Evolutionary conservation across 2,113 vertebrate genomes (phyloP), one percentile per base, ranked within the genome.

Genomic region (Cephalopterus ornatus): DNA sequence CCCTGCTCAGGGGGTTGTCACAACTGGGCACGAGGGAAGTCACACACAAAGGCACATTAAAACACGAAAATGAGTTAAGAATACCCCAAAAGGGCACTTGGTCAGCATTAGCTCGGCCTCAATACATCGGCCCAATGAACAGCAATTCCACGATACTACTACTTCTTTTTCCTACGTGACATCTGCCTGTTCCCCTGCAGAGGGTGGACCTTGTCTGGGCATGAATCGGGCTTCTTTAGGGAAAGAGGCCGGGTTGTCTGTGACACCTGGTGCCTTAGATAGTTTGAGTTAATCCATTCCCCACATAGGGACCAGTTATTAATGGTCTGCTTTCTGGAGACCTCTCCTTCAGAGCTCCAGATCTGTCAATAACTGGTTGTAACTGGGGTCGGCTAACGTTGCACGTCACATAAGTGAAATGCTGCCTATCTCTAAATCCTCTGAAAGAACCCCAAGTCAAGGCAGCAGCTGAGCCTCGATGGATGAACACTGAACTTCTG

Each of bases 101-200:
- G 18, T 61, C 33, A 46, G 16, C 26, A 18, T 53, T 67, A 39
- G 50, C 24, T 58, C 44, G 58, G 26, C 21, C 59, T 50, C 44
- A 20, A 6, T 39, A 26, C 22, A 33, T 33, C 56, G 65, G 39
- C 32, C 59, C 28, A 21, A 10, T 5, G 21, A 71, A 22, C 11
- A 47, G 23, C 59, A 49, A 9, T 53, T 58, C 58, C 55, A 7
- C 8, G 11, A 30, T 6, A 24, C 20, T 32, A 9, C 20, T n/a
- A 39, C 23, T 11, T 2, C 7, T 41, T 53, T 37, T 58, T 35
- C 3, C 0, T 7, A 0, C 0, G 0, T 30, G 56, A 8, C 16
- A 28, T 39, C 21, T 33, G 23, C 56, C 39, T 55, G 21, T 67
- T 89, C 59, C 32, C 46, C 35, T 53, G 41, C 35, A 26, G 53